Evolutionary conservation across 92 coral and sea anemone genomes (phyloP).

Genomic region (Pocillopora meandrina): DNA sequence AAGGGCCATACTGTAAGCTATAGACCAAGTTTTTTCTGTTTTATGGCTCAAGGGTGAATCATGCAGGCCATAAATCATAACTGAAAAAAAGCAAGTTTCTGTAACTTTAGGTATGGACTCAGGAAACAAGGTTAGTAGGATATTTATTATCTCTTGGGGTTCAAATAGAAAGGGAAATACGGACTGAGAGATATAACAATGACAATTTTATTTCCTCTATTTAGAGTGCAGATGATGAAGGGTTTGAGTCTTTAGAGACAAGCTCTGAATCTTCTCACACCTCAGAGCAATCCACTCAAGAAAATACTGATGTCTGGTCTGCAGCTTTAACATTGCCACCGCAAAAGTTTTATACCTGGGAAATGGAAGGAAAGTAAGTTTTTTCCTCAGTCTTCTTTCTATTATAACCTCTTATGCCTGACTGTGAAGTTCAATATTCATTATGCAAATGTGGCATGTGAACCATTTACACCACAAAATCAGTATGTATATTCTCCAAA

Average conservation of each 20-base stretch:
- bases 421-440: too few relatives aligned
- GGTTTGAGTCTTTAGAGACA: conserved; percentile 78
- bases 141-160: too few relatives aligned
- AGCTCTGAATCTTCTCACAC: conserved; percentile 48
- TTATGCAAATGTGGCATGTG: too few relatives aligned
- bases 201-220: not conserved
- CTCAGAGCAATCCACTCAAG: conserved; percentile 34
- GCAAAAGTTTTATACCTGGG: conserved; percentile 89
- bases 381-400: too few relatives aligned
- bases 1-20: not conserved
- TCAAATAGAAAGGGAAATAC: too few relatives aligned
- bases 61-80: not conserved
- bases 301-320: conserved; percentile 72
- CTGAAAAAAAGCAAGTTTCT: not conserved
- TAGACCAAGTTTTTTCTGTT: not conserved
- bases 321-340: conserved; percentile 75
- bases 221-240: conserved; percentile 90
- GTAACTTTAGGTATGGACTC: not conserved
- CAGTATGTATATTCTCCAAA: too few relatives aligned
- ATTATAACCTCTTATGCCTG: not conserved
- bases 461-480: too few relatives aligned
- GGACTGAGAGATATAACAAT: too few relatives aligned
- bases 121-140: too few relatives aligned
- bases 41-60: not conserved
- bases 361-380: conserved; percentile 85